phyloP scores from a whole-genome alignment of 2,797 vertebrate genomes.

The Sorex maritimensis region DNA sequence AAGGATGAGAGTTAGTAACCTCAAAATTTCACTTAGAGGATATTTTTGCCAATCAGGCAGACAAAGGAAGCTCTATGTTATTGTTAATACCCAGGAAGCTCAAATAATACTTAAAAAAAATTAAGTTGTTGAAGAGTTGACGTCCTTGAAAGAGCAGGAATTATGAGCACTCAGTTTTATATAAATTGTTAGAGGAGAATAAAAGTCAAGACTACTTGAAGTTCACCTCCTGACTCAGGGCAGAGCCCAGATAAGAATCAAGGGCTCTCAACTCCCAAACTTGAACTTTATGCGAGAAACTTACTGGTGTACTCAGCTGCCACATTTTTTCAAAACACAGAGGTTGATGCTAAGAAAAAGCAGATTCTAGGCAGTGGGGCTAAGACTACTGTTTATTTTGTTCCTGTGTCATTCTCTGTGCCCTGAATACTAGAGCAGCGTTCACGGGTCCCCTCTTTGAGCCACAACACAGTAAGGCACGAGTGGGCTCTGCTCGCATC shows the following conservation, averaged over 20 bases:
- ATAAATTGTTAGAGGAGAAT: conserved; percentile 53
- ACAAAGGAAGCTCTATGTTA: conserved; percentile 59
- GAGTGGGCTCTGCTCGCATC: neutral
- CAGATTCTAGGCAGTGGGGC: neutral
- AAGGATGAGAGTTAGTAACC: conserved; percentile 36
- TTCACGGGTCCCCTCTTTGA: neutral
- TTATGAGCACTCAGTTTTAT: neutral
- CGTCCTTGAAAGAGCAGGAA: conserved; percentile 25
- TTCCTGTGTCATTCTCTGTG: neutral
- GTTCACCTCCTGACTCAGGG: neutral
- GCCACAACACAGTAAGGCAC: neutral
- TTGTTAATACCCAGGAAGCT: conserved; percentile 18
- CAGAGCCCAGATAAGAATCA: conserved; percentile 28
- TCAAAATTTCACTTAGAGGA: conserved; percentile 57
- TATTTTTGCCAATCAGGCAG: conserved; percentile 42
- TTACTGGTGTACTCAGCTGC: neutral
- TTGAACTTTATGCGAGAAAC: conserved; percentile 36
- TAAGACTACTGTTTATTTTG: neutral
- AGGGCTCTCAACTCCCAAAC: conserved; percentile 11
- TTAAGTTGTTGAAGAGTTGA: conserved; percentile 33
- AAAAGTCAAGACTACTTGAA: conserved; percentile 41
- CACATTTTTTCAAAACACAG: conserved; percentile 23
- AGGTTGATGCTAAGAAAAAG: conserved; percentile 36
- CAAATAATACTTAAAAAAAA: conserved; percentile 52
- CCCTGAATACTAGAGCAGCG: neutral